Base-by-base conservation (phyloP, 2,113 vertebrate genomes). In the Triplophysa siluroides region DNA sequence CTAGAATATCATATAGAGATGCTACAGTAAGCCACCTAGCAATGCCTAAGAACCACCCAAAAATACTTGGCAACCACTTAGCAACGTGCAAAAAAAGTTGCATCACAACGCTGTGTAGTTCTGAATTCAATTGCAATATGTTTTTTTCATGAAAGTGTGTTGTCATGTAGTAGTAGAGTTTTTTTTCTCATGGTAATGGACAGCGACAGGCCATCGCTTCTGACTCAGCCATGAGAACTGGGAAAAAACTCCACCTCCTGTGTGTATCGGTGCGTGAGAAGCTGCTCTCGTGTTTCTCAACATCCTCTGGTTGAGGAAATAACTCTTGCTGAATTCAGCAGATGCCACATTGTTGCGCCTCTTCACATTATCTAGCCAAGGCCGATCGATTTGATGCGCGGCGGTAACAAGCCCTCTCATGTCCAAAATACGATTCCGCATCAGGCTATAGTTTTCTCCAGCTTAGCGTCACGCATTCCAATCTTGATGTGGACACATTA, bases 381-480 rank as follows among this genome's bases (percentile, higher is more conserved):
- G 83, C 61, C 58, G 89, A 92, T 89, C 50, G 86, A 91, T 91
- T 85, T 69, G 91, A 83, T 58, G 77, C 82, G 83, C 66, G 80
- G 75, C 65, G 81, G 82, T 87, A 85, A 85, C 84, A 84, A 62
- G 69, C 85, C 80, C 83, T 83, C 76, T 54, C 79, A 70, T 83
- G 84, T 84, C 84, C 84, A 71, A 71, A 78, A 78, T 81, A 78
- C 58, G 72, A 81, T 43, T 76, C 76, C 60, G 70, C 75, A 81
- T 83, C 83, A 73, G 81, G 66, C 88, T 81, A 77, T 63, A 65
- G 61, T 86, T 84, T 81, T 86, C 84, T 71, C 63, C 78, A 85
- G 72, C 81, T 86, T 83, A 75, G 88, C 85, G 87, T 87, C 84
- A 90, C 83, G 84, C 88, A 90, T 91, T 91, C 86, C 86, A 78